Evolutionary conservation across 2,797 vertebrate species (phyloP).

Genomic region (Scarus forsteni): DNA sequence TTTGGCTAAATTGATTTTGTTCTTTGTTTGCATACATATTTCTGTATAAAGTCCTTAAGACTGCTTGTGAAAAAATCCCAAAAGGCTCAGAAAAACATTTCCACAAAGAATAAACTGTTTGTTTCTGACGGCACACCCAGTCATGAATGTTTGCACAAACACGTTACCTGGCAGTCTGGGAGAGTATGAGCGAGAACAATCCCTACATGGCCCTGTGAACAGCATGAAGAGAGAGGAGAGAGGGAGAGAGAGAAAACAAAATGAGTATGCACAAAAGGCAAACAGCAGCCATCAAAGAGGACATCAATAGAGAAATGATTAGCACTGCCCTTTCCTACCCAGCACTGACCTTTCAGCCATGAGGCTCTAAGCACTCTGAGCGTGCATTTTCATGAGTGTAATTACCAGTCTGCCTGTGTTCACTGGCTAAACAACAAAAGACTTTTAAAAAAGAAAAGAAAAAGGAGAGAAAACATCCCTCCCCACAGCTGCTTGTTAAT

Average conservation of each 20-base stretch:
- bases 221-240: conserved; percentile 16
- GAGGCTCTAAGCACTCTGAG: not conserved
- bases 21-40: too few species aligned
- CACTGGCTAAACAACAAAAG: conserved; percentile 11
- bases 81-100: not conserved
- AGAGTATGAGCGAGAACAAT: conserved; percentile 93
- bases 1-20: too few species aligned
- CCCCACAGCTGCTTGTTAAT: conserved; percentile 33
- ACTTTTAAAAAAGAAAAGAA: conserved; percentile 20
- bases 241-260: conserved; percentile 13
- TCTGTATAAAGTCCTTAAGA: not conserved
- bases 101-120: not conserved
- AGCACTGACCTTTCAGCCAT: conserved; percentile 44
- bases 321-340: conserved; percentile 33
- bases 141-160: not conserved
- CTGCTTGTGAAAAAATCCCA: not conserved
- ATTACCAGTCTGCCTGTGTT: conserved; percentile 25
- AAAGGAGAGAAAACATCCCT: conserved; percentile 11
- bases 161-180: conserved; percentile 91
- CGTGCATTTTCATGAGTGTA: conserved; percentile 39
- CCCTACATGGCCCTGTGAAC: conserved; percentile 93
- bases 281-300: conserved; percentile 36
- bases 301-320: conserved; percentile 44
- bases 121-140: not conserved
- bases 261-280: conserved; percentile 43